These are phyloP conservation scores for Lucifuga dentata DNA, from an alignment of 2,113 vertebrate species.

Conservation along the genomic window DNA sequence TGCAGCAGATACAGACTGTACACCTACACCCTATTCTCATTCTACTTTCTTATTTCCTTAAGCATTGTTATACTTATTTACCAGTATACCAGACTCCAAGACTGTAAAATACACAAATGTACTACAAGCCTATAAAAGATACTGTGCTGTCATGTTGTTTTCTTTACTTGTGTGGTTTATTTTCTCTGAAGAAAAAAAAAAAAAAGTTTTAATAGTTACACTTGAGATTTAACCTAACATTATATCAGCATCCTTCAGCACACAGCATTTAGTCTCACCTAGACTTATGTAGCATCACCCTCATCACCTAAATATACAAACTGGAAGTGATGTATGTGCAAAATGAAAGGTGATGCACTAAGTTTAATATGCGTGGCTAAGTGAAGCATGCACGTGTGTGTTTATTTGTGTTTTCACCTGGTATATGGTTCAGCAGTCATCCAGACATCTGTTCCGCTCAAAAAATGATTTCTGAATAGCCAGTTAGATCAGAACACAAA, in stretches of 20 bases:
- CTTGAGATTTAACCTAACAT: no score
- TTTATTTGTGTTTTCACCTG: conserved; percentile 18
- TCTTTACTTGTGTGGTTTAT: no score
- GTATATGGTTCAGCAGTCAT: conserved; percentile 29
- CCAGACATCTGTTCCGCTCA: conserved; percentile 31
- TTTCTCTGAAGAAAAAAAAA: no score
- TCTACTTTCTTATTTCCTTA: background rate
- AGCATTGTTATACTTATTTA: no score
- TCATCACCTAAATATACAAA: conserved; percentile 11
- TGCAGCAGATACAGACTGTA: no score
- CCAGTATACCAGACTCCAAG: no score
- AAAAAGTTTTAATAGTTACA: no score
- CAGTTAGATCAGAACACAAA: conserved; percentile 14
- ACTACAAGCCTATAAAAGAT: no score
- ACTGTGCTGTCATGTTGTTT: no score
- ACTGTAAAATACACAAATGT: no score
- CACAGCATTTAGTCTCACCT: background rate
- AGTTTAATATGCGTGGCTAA: background rate
- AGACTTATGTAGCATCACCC: conserved; percentile 2
- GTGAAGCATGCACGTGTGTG: background rate
- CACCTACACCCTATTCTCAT: background rate
- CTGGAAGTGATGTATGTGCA: background rate
- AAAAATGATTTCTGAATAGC: conserved; percentile 22
- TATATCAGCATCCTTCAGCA: no score
- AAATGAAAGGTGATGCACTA: background rate